Evolutionary conservation across 2,113 vertebrate species (phyloP).

Genomic region (Bubo scandiacus): DNA sequence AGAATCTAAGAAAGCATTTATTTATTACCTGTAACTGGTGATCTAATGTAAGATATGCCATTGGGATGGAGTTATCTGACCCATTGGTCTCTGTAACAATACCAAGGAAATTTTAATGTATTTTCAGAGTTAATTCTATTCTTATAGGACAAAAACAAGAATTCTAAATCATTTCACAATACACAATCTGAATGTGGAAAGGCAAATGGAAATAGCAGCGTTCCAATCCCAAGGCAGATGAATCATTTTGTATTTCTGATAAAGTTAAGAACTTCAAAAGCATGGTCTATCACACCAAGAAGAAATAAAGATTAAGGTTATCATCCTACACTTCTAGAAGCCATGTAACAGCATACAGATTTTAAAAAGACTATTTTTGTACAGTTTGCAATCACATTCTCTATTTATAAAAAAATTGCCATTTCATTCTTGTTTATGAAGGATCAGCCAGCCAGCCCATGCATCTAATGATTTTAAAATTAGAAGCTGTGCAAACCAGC

Average conservation of each 20-base stretch:
- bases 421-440: conserved; percentile 67
- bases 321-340: conserved; percentile 21
- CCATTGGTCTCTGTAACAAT: conserved; percentile 91
- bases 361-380: not conserved
- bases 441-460: conserved; percentile 55
- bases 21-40: conserved; percentile 94
- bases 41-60: conserved; percentile 98
- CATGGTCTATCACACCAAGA: not conserved
- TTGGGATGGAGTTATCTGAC: conserved; percentile 99
- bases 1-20: not conserved
- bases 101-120: not conserved
- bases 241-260: conserved; percentile 36
- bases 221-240: conserved; percentile 60
- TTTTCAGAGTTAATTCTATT: not conserved
- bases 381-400: not conserved
- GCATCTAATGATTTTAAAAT: conserved; percentile 66
- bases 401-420: conserved; percentile 21
- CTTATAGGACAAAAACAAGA: not conserved
- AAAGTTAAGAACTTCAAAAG: conserved; percentile 10
- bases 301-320: conserved; percentile 28
- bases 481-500: conserved; percentile 59
- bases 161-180: conserved; percentile 18
- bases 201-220: conserved; percentile 47
- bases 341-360: not conserved
- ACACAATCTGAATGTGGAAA: conserved; percentile 43